These are phyloP conservation scores for Chouioia cunea DNA, from an alignment of 2,888 invertebrate species.

Conservation along the genomic window DNA sequence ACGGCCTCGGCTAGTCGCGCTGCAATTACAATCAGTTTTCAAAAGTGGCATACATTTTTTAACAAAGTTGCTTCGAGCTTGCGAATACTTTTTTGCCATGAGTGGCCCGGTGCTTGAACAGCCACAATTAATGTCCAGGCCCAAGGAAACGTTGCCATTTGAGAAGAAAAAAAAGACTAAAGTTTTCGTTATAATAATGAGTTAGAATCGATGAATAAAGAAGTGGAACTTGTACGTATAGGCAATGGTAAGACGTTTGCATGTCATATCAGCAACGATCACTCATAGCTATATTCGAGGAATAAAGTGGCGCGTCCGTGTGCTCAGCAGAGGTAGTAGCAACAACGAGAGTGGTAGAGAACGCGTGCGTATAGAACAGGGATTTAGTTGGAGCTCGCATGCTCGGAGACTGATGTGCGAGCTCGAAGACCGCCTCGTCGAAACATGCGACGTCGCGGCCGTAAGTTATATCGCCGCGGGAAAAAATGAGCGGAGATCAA, in stretches of 20 bases:
- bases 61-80: conserved; percentile 1
- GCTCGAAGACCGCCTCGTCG: conserved; percentile 67
- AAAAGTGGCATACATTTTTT: background rate
- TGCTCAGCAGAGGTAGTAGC: conserved; percentile 44
- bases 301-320: conserved; percentile 66
- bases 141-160: no score
- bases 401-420: conserved; percentile 67
- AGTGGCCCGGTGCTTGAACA: background rate
- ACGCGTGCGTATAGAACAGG: conserved; percentile 44
- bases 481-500: conserved; percentile 48
- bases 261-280: conserved; percentile 69
- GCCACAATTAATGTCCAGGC: background rate
- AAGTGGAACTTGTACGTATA: background rate
- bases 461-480: conserved; percentile 34
- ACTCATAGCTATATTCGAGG: conserved; percentile 46
- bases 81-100: no score
- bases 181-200: background rate
- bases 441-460: conserved; percentile 61
- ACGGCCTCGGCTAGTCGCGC: background rate
- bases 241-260: conserved; percentile 66
- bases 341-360: conserved; percentile 57
- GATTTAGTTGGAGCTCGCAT: conserved; percentile 66
- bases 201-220: no score
- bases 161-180: background rate
- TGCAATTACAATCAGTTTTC: conserved; percentile 8